Percentiles rank a stretch among this genome's conserved stretches.
Conservation (phyloP, 2,113 vertebrate genomes). For the Psettodes erumei region DNA sequence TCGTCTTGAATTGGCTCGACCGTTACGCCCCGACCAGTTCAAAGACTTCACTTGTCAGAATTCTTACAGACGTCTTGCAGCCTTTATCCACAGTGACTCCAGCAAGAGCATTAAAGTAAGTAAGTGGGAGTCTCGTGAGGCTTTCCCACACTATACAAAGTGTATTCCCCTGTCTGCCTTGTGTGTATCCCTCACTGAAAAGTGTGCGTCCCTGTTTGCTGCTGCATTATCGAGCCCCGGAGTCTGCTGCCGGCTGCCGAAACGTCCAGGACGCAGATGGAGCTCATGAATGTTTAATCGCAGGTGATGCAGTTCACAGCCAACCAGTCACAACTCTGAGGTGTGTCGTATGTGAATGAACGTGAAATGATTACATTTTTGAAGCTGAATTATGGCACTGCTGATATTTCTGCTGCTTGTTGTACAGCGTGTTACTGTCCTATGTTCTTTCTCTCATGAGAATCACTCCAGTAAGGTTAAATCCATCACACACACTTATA, state of each 20-base stretch:
- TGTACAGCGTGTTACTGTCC: neutral
- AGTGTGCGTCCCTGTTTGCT: conserved; percentile 17
- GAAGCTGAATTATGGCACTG: neutral
- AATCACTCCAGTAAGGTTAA: neutral
- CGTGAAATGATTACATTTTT: neutral
- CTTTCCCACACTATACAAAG: conserved; percentile 4
- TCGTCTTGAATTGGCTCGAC: neutral
- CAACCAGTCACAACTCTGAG: conserved; percentile 52
- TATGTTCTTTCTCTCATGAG: neutral
- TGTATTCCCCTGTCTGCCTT: neutral
- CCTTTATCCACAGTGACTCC: conserved; percentile 1
- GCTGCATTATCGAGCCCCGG: conserved; percentile 25
- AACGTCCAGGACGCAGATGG: conserved; percentile 67
- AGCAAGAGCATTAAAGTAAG: conserved; percentile 8
- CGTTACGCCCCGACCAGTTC: neutral
- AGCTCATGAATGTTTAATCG: conserved; percentile 75
- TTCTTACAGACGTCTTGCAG: neutral
- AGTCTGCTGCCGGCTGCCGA: conserved; percentile 48
- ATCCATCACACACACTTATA: neutral
- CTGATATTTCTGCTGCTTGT: neutral
- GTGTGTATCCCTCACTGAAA: conserved; percentile 14
- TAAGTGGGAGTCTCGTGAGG: neutral
- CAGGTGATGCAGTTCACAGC: conserved; percentile 64
- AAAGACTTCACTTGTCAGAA: neutral
- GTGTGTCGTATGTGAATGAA: conserved; percentile 60